Evolutionary conservation across 2,888 invertebrate genomes (phyloP).

Genomic region (Sympetrum striolatum): DNA sequence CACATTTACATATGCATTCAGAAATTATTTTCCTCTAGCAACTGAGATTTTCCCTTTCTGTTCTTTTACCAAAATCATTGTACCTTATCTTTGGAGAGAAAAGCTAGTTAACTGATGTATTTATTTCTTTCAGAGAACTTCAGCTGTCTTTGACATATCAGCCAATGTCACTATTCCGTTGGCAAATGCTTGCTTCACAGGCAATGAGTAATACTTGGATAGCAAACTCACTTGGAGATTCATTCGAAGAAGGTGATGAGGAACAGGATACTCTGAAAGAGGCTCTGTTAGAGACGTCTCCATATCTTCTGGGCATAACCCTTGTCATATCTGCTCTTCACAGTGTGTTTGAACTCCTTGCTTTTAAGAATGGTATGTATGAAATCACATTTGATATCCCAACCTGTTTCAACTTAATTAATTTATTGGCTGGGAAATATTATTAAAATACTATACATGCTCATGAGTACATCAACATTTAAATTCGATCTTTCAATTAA

Average conservation of each 20-base stretch:
- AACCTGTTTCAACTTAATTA: neutral
- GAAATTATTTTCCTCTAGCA: no score
- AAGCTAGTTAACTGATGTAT: no score
- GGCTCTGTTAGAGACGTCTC: conserved; percentile 95
- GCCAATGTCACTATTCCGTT: conserved; percentile 94
- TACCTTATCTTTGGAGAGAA: no score
- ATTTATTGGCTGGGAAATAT: no score
- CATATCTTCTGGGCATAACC: conserved; percentile 90
- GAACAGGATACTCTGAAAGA: conserved; percentile 92
- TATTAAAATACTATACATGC: no score
- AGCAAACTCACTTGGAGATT: conserved; percentile 69
- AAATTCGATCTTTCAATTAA: no score
- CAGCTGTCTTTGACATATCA: conserved; percentile 78
- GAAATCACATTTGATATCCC: neutral
- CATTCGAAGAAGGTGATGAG: conserved; percentile 79
- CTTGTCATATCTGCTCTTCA: conserved; percentile 92
- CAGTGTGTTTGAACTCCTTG: conserved; percentile 96
- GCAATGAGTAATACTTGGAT: conserved; percentile 87
- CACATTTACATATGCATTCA: no score
- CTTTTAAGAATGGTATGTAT: conserved; percentile 91
- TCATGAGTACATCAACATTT: no score
- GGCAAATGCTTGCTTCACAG: conserved; percentile 98
- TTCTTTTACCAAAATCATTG: no score
- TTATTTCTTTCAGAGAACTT: conserved; percentile 57
- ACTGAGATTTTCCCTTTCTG: no score